A percentile compares a stretch with the other conserved stretches of the same genome.
Conservation (phyloP, 1,140 invertebrate species). For the Atta colombica region DNA sequence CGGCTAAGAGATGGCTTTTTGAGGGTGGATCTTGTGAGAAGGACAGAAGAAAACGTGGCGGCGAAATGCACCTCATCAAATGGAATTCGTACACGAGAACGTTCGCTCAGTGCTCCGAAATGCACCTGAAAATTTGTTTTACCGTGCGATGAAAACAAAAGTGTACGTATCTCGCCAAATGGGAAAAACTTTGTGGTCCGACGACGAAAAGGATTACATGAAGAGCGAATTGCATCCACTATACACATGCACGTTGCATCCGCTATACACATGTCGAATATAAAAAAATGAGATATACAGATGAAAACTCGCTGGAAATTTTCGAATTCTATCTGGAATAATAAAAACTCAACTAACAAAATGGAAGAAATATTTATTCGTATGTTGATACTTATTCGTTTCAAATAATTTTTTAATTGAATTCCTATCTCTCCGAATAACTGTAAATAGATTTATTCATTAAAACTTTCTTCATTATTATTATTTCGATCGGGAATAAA, state of each 20-base stretch:
- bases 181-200: constrained; percentile 42
- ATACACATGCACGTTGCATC: neutral
- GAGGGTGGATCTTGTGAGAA: constrained; percentile 24
- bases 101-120: constrained; percentile 65
- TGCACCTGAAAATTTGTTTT: constrained; percentile 65
- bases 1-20: constrained; percentile 21
- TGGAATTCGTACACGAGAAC: constrained; percentile 28
- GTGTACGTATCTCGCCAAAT: constrained; percentile 36
- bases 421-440: neutral
- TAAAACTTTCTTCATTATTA: neutral
- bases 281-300: neutral
- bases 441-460: neutral
- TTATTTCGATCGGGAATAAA: constrained; percentile 1
- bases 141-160: constrained; percentile 56
- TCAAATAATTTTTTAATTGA: neutral
- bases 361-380: neutral
- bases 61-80: constrained; percentile 64
- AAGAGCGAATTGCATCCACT: neutral
- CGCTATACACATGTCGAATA: neutral
- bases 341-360: neutral
- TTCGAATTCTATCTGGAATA: neutral
- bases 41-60: constrained; percentile 31
- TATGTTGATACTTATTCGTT: neutral
- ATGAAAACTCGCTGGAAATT: neutral
- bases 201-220: constrained; percentile 28